These are phyloP conservation scores for Zaprionus ghesquierei DNA, from an alignment of 1,140 invertebrate genomes.

Conservation along the genomic window DNA sequence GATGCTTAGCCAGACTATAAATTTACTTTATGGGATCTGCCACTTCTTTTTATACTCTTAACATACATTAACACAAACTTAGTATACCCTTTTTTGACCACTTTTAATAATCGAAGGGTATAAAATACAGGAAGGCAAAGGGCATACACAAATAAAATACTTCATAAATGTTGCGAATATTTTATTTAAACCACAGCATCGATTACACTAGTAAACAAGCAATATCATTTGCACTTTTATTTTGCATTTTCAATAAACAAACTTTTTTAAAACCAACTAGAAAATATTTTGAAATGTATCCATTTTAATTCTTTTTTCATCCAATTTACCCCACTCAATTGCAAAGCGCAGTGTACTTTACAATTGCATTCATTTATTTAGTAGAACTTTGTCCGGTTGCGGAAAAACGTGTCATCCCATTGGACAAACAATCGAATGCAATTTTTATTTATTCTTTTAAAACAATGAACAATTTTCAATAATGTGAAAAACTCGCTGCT, in stretches of 20 bases:
- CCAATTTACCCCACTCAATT: too few species aligned
- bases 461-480: conserved; percentile 26
- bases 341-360: not conserved
- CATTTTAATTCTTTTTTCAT: too few species aligned
- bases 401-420: conserved; percentile 24
- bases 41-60: too few species aligned
- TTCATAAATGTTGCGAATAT: not conserved
- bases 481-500: not conserved
- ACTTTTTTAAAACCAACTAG: too few species aligned
- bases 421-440: conserved; percentile 37
- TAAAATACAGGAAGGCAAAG: not conserved
- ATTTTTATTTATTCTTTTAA: conserved; percentile 21
- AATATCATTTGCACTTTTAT: not conserved
- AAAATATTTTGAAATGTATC: too few species aligned
- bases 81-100: too few species aligned
- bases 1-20: too few species aligned
- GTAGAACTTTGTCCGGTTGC: conserved; percentile 17
- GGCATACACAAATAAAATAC: not conserved
- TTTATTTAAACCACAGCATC: not conserved
- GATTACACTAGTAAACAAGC: not conserved
- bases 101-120: too few species aligned
- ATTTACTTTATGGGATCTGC: too few species aligned
- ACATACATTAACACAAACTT: too few species aligned
- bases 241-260: too few species aligned
- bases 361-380: conserved; percentile 31